Evolutionary conservation across 1,140 invertebrate species (phyloP).

Genomic region (Tetramorium simillimum): DNA sequence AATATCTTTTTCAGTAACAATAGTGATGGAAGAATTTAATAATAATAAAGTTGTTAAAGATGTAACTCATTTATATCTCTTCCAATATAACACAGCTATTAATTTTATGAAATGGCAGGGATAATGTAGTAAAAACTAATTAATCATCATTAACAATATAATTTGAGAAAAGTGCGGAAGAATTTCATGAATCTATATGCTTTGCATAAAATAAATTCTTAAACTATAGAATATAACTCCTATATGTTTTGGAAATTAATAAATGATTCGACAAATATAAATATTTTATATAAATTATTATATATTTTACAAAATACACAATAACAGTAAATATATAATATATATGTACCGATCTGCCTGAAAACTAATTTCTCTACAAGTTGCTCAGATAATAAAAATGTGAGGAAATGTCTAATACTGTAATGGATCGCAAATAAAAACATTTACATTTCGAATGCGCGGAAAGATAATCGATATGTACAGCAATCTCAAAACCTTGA

Average conservation of each 20-base stretch:
- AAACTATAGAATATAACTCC: neutral
- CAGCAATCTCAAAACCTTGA: constrained; percentile 3
- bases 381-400: constrained; percentile 23
- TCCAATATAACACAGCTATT: constrained; percentile 4
- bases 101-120: neutral
- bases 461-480: constrained; percentile 31
- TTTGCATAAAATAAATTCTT: neutral
- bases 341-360: neutral
- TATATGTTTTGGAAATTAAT: neutral
- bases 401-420: constrained; percentile 42
- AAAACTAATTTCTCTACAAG: constrained; percentile 17
- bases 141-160: constrained; percentile 7
- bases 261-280: constrained; percentile 16
- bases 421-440: constrained; percentile 3
- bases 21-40: neutral
- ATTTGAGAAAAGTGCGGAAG: constrained; percentile 41
- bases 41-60: constrained; percentile 2
- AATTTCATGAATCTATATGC: constrained; percentile 15
- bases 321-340: constrained; percentile 44
- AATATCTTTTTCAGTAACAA: neutral
- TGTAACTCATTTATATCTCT: neutral
- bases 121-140: constrained; percentile 10
- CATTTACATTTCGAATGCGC: constrained; percentile 19
- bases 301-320: constrained; percentile 36
- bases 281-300: constrained; percentile 50